Percentiles rank a stretch among this genome's conserved stretches.
These are phyloP conservation scores for Oreonectes daqikongensis DNA, from an alignment of 2,797 vertebrate species.

Conservation along the genomic window DNA sequence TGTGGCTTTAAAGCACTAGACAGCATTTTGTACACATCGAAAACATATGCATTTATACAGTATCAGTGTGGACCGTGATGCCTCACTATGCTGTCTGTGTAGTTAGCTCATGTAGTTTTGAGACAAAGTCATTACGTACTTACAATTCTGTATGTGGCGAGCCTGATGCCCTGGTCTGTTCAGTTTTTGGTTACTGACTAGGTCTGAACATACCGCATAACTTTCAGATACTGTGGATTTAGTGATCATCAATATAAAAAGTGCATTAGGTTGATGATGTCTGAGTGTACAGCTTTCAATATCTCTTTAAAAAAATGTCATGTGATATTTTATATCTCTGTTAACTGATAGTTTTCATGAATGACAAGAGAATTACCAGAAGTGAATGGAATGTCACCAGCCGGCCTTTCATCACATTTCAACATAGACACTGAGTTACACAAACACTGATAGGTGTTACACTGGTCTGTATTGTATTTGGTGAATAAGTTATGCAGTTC, in stretches of 20 bases:
- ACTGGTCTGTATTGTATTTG: not conserved
- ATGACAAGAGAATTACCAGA: not conserved
- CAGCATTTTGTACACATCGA: not conserved
- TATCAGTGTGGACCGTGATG: not conserved
- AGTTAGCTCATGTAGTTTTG: not conserved
- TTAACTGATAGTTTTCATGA: not conserved
- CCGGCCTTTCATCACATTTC: not conserved
- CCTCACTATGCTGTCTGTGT: not conserved
- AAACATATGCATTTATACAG: not conserved
- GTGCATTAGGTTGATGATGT: too few relatives aligned
- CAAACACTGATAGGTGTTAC: not conserved
- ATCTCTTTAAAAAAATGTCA: not conserved
- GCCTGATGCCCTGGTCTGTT: not conserved
- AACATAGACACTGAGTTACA: too few relatives aligned
- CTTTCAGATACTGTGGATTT: not conserved
- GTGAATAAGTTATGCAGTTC: too few relatives aligned
- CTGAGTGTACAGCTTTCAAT: too few relatives aligned
- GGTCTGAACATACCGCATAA: not conserved
- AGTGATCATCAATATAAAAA: too few relatives aligned
- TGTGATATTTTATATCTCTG: not conserved
- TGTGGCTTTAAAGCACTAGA: conserved; percentile 1
- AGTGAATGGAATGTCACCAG: conserved; percentile 1
- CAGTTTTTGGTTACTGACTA: not conserved
- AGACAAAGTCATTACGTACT: not conserved
- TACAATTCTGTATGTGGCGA: not conserved